Base-by-base conservation (phyloP, 2,113 vertebrate genomes). In the Cyanistes caeruleus region DNA sequence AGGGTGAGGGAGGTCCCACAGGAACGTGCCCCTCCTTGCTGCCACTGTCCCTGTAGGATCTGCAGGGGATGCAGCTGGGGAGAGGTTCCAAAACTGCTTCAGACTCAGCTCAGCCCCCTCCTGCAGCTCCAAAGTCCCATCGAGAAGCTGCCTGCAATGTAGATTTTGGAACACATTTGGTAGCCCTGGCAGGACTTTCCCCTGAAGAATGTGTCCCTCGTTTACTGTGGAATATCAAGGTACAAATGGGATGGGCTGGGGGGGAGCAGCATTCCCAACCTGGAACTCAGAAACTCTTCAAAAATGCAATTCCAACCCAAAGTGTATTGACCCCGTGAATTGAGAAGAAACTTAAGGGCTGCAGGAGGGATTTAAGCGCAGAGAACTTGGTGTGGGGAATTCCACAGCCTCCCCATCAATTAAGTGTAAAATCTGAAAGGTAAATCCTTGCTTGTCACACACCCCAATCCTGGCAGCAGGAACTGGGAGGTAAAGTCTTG, bases 401-500 rank as follows among this genome's bases (percentile, higher is more conserved):
- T 59, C 75, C 75, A 55, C 8, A 18, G 70, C 31, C n/a, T 78
- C 64, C 52, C 72, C n/a, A 58, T 7, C 76, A 84, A 79, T 91
- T 64, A 52, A 55, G 35, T 58, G 52, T 33, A 70, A 77, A 81
- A 90, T 35, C 60, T 44, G 85, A 63, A 72, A 89, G 85, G 95
- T 64, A 89, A 95, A 93, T 44, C 53, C 64, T 74, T 4, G 44
- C 51, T 48, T 35, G 67, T 65, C 44, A 49, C 7, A 11, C 23
- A 25, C 19, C 48, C 37, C 58, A 7, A 5, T 44, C 65, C 52
- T 10, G 0, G 85, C 92, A 72, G 82, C 12, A 12, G 56, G 30
- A 63, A 46, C 3, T 64, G 93, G 77, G 88, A 94, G 89, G 85
- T 27, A 33, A 88, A 90, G 85, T 48, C 95, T 58, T 88, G 72